Percentiles rank a stretch among this genome's conserved stretches.
Conservation (phyloP, 2,888 invertebrate genomes). For the Petrolisthes cinctipes region DNA sequence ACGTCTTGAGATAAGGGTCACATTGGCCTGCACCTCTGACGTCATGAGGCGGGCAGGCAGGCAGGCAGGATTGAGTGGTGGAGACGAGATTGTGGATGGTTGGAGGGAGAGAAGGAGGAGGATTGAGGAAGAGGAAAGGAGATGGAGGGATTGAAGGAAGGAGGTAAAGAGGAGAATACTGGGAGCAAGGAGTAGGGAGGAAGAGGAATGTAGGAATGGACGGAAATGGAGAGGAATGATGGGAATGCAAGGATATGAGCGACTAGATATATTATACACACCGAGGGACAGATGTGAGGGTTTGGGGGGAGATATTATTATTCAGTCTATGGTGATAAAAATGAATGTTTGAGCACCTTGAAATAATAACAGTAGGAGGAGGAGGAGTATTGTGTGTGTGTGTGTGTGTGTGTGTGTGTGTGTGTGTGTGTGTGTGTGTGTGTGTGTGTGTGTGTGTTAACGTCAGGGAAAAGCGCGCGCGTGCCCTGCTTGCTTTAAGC, state of each 20-base stretch:
- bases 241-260: background rate
- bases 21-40: too few species aligned
- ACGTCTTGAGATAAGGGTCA: too few species aligned
- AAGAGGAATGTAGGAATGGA: background rate
- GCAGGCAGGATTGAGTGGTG: background rate
- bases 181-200: background rate
- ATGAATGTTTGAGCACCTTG: background rate
- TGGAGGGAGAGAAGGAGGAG: background rate
- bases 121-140: background rate
- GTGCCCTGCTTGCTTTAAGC: too few species aligned
- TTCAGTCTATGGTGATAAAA: background rate
- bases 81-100: background rate
- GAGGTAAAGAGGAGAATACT: background rate
- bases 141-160: background rate
- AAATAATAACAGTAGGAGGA: background rate
- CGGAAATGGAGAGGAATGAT: too few species aligned
- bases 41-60: background rate
- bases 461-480: too few species aligned
- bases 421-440: constrained; percentile 21
- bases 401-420: constrained; percentile 20
- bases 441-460: background rate
- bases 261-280: too few species aligned
- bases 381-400: background rate
- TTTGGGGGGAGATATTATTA: background rate
- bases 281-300: too few species aligned